Conservation (phyloP, 2,113 vertebrate species). For the Erythrocebus patas region DNA sequence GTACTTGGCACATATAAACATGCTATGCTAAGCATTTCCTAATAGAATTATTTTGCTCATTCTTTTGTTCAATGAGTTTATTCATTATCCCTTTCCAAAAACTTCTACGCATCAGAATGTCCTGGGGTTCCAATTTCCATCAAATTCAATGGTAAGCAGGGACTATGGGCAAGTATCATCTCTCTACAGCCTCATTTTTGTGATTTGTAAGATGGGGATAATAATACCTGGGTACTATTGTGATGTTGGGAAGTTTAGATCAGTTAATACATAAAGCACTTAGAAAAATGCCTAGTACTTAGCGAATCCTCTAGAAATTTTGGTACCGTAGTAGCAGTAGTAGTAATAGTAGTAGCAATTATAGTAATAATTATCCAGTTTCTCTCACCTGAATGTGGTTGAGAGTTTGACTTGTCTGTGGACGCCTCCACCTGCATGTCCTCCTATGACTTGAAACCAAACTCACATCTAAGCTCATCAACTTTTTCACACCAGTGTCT, state of each 20-base stretch:
- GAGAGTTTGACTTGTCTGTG: not conserved
- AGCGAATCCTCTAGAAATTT: not conserved
- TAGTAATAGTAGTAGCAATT: not conserved
- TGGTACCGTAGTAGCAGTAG: not conserved
- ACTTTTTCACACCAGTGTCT: fast-evolving
- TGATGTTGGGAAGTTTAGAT: not conserved
- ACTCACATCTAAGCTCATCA: not conserved
- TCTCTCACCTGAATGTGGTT: fast-evolving
- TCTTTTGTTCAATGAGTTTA: constrained; percentile 15
- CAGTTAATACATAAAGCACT: not conserved
- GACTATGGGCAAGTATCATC: not conserved
- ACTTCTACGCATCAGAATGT: not conserved
- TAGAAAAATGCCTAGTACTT: not conserved
- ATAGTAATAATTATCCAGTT: not conserved
- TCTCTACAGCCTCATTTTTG: not conserved
- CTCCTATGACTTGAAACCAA: not conserved
- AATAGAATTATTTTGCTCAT: not conserved
- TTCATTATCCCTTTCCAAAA: not conserved
- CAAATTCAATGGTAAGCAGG: not conserved
- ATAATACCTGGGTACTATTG: not conserved
- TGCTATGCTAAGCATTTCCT: not conserved
- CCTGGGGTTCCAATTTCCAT: not conserved
- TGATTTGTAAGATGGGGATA: not conserved
- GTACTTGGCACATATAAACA: not conserved
- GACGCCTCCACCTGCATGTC: not conserved